These are phyloP conservation scores for Agrilus planipennis DNA, from an alignment of 1,140 invertebrate genomes.

Conservation along the genomic window DNA sequence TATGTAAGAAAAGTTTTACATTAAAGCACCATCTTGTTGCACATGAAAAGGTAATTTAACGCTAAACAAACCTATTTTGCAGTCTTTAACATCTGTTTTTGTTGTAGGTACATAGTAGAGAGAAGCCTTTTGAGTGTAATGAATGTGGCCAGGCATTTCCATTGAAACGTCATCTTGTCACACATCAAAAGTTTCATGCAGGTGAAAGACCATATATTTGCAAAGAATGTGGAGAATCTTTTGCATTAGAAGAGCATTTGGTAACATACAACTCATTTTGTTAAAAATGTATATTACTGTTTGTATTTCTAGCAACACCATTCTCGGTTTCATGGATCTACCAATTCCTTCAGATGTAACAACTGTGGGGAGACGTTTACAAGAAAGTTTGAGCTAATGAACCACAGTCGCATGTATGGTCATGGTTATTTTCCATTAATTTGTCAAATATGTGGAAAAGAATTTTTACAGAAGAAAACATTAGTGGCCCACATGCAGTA, in stretches of 20 bases:
- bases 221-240: conserved; percentile 77
- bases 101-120: conserved; percentile 52
- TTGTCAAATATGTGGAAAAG: conserved; percentile 68
- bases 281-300: not conserved
- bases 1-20: conserved; percentile 80
- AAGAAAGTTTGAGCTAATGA: conserved; percentile 72
- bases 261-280: conserved; percentile 26
- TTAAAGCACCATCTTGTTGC: conserved; percentile 68
- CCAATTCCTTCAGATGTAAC: conserved; percentile 68
- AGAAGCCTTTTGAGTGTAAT: conserved; percentile 66
- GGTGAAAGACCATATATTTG: conserved; percentile 79
- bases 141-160: conserved; percentile 74
- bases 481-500: conserved; percentile 63
- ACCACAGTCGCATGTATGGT: conserved; percentile 67
- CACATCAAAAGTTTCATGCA: conserved; percentile 76
- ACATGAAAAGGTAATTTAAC: conserved; percentile 49
- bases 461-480: conserved; percentile 72
- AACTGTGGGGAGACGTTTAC: conserved; percentile 74
- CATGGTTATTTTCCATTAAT: conserved; percentile 68
- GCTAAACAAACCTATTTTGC: not conserved
- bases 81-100: not conserved
- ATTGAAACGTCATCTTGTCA: conserved; percentile 67
- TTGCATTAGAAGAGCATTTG: conserved; percentile 68
- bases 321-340: conserved; percentile 68
- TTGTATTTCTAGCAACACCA: conserved; percentile 46